Evolutionary conservation across 1,140 invertebrate species (phyloP), one percentile per base, ranked within the genome.

Genomic region (Cataglyphis hispanica): DNA sequence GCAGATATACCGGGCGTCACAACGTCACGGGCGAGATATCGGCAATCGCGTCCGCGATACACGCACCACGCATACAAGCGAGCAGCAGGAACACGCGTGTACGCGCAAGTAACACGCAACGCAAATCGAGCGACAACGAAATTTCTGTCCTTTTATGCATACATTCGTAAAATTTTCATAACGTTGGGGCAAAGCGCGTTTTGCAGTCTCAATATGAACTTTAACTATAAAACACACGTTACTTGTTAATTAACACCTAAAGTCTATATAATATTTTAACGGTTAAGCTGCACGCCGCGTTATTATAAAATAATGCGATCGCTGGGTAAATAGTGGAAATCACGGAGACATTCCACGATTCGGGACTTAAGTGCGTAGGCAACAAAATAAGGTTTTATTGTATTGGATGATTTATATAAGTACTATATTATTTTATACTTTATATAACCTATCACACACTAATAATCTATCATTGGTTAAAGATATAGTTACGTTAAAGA

Each of bases 281-380:
- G 84, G 89, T 91, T 91, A 87, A 89, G 89, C 85, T 92, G 86
- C 87, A 93, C 87, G 91, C 87, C 91, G 91, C 89, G 88, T 89
- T 89, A 84, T 86, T 91, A 85, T 60, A 37, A 91, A 89, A 89
- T 91, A 91, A 89, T 90, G 78, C 78, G 50, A 72, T 5, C 43
- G 78, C 78, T 56, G 91, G 91, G 91, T 43, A 22, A 86, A 86
- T 91, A 91, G 93, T 94, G 94, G 93, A 95, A 94, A 93, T 94
- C 90, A 92, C 75, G 87, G 84, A 93, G 93, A 95, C 94, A 95
- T 95, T 95, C 94, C 94, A 94, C 94, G 92, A 94, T 90, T 94
- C 89, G 94, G 93, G 93, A 95, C 94, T 95, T 95, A 94, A 95
- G 92, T 91, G 92, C 91, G 93, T 94, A 94, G 90, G 92, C 80